A percentile compares a stretch with the other conserved stretches of the same genome.
Evolutionary conservation across 2,113 vertebrate species (phyloP).

Genomic region (Protobothrops mucrosquamatus): DNA sequence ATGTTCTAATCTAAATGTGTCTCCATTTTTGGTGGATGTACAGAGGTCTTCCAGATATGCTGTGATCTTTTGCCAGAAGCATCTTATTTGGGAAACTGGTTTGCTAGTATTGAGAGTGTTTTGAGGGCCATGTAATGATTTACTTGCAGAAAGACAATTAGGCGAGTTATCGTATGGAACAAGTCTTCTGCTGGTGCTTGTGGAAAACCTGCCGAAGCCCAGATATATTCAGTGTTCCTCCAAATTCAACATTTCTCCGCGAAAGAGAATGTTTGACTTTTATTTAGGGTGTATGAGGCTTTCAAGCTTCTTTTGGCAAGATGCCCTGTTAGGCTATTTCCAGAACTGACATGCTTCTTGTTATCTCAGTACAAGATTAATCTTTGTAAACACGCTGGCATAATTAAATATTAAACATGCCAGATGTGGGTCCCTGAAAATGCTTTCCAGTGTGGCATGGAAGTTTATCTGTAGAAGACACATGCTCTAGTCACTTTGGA

Average conservation of each 20-base stretch:
- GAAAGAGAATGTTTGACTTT: neutral
- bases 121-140: neutral
- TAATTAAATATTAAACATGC: neutral
- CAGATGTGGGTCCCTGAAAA: neutral
- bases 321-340: neutral
- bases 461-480: slow-evolving; percentile 24
- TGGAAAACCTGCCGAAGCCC: neutral
- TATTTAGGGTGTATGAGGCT: neutral
- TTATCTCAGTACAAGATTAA: slow-evolving; percentile 13
- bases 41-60: neutral
- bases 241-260: neutral
- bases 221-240: neutral
- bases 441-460: neutral
- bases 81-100: neutral
- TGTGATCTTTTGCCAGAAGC: neutral
- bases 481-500: slow-evolving; percentile 5
- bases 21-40: neutral
- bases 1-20: neutral
- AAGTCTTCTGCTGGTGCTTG: neutral
- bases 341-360: neutral
- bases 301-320: neutral
- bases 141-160: neutral
- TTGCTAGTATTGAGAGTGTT: neutral
- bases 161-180: neutral
- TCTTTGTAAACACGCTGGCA: slow-evolving; percentile 4